A percentile compares a stretch with the other conserved stretches of the same genome.
These are phyloP conservation scores for Corella eumyota DNA, from an alignment of 23 tunicate species.

Conservation along the genomic window DNA sequence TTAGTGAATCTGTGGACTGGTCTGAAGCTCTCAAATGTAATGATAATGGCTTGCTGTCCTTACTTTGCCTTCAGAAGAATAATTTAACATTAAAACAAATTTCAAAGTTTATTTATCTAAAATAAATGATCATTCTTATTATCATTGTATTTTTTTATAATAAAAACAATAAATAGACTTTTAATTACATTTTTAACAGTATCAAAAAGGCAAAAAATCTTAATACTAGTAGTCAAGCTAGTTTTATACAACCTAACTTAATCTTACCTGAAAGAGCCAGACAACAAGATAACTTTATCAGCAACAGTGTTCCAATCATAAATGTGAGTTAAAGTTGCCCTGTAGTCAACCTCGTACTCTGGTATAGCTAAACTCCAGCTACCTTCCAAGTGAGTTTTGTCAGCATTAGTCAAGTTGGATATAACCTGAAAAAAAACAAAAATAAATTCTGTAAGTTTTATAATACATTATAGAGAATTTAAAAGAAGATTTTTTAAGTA, in stretches of 20 bases:
- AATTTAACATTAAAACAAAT: neutral
- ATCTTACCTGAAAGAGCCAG: conserved; percentile 6
- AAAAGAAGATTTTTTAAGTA: too few species aligned
- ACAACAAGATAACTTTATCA: neutral
- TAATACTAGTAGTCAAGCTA: too few species aligned
- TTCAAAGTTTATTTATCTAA: conserved; percentile 1
- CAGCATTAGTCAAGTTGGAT: neutral
- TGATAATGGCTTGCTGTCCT: neutral
- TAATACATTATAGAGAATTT: too few species aligned
- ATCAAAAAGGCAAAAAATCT: too few species aligned
- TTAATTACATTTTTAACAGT: too few species aligned
- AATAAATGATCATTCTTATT: too few species aligned
- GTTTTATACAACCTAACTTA: too few species aligned
- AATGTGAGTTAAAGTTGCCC: conserved; percentile 3
- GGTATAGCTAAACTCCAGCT: conserved; percentile 10
- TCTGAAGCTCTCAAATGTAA: conserved; percentile 2
- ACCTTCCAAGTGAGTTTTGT: conserved; percentile 6
- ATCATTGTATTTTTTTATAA: too few species aligned
- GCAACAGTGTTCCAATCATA: conserved; percentile 3
- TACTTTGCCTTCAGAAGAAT: neutral
- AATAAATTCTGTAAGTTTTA: too few species aligned
- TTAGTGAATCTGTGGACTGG: neutral
- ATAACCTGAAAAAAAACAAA: conserved; percentile 1
- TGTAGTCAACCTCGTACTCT: conserved; percentile 8
- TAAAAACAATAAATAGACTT: too few species aligned